phyloP scores from a whole-genome alignment of 2,113 vertebrate genomes.

The Epinephelus fuscoguttatus region DNA sequence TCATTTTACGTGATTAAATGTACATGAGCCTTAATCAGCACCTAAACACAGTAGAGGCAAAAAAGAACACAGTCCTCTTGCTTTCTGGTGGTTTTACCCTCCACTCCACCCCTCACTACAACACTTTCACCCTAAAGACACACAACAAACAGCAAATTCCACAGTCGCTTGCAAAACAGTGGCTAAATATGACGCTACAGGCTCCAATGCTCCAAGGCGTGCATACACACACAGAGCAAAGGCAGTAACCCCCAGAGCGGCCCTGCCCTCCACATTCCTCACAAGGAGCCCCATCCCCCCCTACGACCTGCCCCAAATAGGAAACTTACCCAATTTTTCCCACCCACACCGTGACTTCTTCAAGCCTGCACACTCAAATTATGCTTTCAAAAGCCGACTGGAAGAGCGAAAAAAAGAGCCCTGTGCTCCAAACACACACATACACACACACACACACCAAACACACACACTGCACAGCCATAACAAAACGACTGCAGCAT shows the following conservation, averaged over 20 bases:
- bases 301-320: slow-evolving; percentile 86
- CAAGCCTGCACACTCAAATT: slow-evolving; percentile 68
- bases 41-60: background rate
- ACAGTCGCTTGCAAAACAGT: slow-evolving; percentile 52
- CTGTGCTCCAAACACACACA: background rate
- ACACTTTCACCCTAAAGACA: slow-evolving; percentile 21
- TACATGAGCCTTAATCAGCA: background rate
- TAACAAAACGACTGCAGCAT: slow-evolving; percentile 32
- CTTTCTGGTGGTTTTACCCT: background rate
- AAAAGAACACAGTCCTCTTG: background rate
- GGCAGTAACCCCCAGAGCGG: slow-evolving; percentile 68
- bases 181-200: slow-evolving; percentile 54
- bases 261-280: slow-evolving; percentile 91
- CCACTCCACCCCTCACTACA: slow-evolving; percentile 2
- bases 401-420: background rate
- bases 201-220: slow-evolving; percentile 11
- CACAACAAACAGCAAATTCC: slow-evolving; percentile 60
- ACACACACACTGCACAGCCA: slow-evolving; percentile 2
- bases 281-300: slow-evolving; percentile 84
- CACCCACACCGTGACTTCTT: slow-evolving; percentile 80
- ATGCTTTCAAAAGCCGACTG: slow-evolving; percentile 63
- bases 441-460: background rate
- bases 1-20: background rate
- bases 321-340: slow-evolving; percentile 83
- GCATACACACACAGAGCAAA: slow-evolving; percentile 38